Evolutionary conservation across 2,797 vertebrate species (phyloP), one percentile per base, ranked within the genome.

Genomic region (Triplophysa yarkandensis): DNA sequence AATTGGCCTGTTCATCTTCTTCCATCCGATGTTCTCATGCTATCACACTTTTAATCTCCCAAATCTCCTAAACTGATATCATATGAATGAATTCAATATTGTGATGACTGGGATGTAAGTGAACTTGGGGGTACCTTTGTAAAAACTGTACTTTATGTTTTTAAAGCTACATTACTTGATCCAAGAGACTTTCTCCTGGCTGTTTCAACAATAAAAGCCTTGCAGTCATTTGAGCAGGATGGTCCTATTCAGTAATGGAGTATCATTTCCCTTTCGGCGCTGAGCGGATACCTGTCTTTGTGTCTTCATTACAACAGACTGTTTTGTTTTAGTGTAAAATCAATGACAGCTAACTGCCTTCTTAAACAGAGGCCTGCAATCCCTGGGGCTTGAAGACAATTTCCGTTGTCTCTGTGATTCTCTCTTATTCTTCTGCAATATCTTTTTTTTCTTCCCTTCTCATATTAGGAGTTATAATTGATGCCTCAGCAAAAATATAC

Each of bases 271-370:
- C 73, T 81, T 78, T 69, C 76, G 76, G 67, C 82, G 77, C 34
- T 23, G 52, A 72, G 62, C 80, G 39, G 28, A 58, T 74, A 85
- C 81, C 83, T 78, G 83, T 78, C 65, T 82, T 78, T 65, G 48
- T 55, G 71, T 85, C 78, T 87, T 86, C 64, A 79, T 79, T 71
- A 71, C 25, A 66, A 44, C 19, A 63, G 85, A 80, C 68, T 58
- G 61, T 76, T 68, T 78, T 78, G 68, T 81, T 76, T 86, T 74
- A 83, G 72, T 58, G 75, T 77, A 83, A 87, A 91, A 90, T 88
- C 87, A 83, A 87, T 89, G 41, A 30, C 48, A 0, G 52, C 65
- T 68, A 76, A 72, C 57, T 72, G 75, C 25, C 14, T 21, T 39
- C 46, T 63, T 65, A 73, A 83, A 84, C 80, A 75, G 61, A 67